Evolutionary conservation across 1,140 invertebrate genomes (phyloP).

Genomic region (Saccostrea echinata): DNA sequence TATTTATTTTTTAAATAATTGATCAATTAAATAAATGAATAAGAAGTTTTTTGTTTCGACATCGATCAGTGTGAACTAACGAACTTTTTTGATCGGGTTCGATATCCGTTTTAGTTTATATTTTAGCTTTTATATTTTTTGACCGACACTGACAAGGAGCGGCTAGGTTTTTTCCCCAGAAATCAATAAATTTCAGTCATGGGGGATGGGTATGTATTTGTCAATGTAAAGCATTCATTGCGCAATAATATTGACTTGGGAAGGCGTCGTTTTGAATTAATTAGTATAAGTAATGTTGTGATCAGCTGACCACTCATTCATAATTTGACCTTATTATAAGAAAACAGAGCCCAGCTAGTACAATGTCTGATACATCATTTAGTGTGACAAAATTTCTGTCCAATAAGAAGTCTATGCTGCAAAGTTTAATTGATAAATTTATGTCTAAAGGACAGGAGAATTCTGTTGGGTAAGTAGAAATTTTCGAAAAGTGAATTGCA

Average conservation of each 20-base stretch:
- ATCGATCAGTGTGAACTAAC: no score
- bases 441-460: conserved; percentile 19
- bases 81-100: not conserved
- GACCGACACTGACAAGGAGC: not conserved
- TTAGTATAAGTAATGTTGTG: conserved; percentile 2
- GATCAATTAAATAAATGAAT: no score
- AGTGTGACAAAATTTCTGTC: conserved; percentile 15
- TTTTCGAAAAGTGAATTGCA: not conserved
- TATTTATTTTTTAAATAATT: no score
- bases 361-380: conserved; percentile 22
- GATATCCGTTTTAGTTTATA: conserved; percentile 23
- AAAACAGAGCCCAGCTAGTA: not conserved
- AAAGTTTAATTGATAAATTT: conserved; percentile 28
- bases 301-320: conserved; percentile 29
- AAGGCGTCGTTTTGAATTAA: conserved; percentile 3
- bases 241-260: not conserved
- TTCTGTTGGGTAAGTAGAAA: conserved; percentile 17
- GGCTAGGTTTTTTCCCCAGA: not conserved
- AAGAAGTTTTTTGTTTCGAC: no score
- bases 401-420: conserved; percentile 21
- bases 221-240: not conserved
- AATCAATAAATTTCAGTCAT: conserved; percentile 20
- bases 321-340: conserved; percentile 32
- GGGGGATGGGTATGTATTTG: conserved; percentile 33
- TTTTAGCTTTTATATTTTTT: not conserved